Base-by-base conservation (phyloP, 2,113 vertebrate species). In the Gymnocephalus cernua region DNA sequence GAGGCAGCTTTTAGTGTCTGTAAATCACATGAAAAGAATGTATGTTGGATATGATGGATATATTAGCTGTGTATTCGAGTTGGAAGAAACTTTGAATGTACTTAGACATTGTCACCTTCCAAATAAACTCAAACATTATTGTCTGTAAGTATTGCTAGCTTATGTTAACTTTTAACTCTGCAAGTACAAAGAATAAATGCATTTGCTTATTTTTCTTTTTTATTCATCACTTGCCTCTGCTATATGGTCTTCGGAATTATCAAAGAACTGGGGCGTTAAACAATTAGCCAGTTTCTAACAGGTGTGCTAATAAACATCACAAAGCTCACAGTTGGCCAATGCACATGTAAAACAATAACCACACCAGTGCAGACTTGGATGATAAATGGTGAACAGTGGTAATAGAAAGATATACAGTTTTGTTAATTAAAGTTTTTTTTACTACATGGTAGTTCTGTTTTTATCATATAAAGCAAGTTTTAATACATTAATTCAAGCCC, bases 221-320 rank as follows among this genome's bases (percentile, higher is more conserved):
- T 38, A 8, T 38, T 79, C 4, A 35, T 67, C 32, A 44, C 48
- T 74, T 56, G 16, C 44, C 51, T 74, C 54, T 45, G 32, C 21
- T 19, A 74, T 57, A 47, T 61, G 56, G 44, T 32, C 21, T 29
- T n/a, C 1, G 2, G 51, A 57, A 61, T n/a, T 13, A 35, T 50
- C 71, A 74, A 85, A 73, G 61, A 71, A 51, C 4, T 7, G 5
- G 19, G 35, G 83, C 71, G 8, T 41, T 41, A 76, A 82, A 64
- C 41, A 86, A 69, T 84, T 41, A 88, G n/a, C 54, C 12, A 54
- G 23, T 74, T 77, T 76, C 63, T 41, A 72, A 56, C 15, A 83
- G 68, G 44, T 51, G 11, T 66, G 74, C 48, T 65, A 73, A 78
- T 80, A 48, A 78, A 80, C 32, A 53, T 58, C 25, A 78, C 41